Base-by-base conservation (phyloP, 2,888 invertebrate species). In the Apodemia mormo region DNA sequence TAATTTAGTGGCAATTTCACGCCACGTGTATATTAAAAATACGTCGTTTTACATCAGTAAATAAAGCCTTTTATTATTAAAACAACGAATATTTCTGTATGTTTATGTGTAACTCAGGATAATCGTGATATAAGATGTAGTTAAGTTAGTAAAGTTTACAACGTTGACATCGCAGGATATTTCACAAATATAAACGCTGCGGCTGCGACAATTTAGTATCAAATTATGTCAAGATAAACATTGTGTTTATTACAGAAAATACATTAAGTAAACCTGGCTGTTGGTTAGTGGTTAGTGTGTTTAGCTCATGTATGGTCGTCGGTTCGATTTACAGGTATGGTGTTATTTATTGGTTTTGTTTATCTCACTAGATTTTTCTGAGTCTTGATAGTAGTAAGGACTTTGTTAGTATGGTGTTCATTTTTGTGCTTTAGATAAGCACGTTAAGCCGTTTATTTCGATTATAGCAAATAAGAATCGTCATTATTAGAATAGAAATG, bases 1-100 rank as follows among this genome's bases (percentile, higher is more conserved):
- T 70, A 72, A 70, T 72, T 68, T 68, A 69, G 30, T 69, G 61
- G 67, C 64, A 54, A 68, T 67, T 70, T 67, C 65, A 45, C 68
- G 67, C 54, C 65, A 33, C 37, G 65, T 64, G 64, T 33, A 33
- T 29, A 30, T 64, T 33, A 64, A 64, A 64, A 64, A 64, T 33
- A 64, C n/a, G n/a, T 64, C 64, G 64, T 64, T 64, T 14, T 64
- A 33, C n/a, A 64, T 64, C 14, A 64, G 33, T 14, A 64, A 64
- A 64, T 37, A n/a, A 37, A 33, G 64, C 37, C 64, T 37, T 61
- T 61, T 64, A 64, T 37, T 64, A 64, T n/a, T 14, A 37, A 64
- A 64, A 64, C 64, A 64, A 64, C 14, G 37, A n/a, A 64, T 64
- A 64, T n/a, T 37, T 14, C 30, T 64, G 37, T 33, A 37, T 64